Base-by-base conservation (phyloP, 2,888 invertebrate genomes). In the Stegana nigrithorax region DNA sequence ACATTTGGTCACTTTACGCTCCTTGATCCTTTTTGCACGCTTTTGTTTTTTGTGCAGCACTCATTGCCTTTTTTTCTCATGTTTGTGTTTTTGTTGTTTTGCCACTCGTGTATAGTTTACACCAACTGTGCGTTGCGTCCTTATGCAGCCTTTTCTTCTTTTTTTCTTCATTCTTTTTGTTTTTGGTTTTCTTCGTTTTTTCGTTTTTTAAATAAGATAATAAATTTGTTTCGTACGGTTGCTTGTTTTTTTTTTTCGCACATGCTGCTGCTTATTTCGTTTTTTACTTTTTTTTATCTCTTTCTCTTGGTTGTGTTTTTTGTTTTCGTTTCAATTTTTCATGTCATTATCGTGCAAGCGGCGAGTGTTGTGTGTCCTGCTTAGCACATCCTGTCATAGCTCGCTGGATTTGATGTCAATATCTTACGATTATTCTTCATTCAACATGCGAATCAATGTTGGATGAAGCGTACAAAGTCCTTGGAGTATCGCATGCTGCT, bases 51-150 rank as follows among this genome's bases (percentile, higher is more conserved):
- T 8, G 27, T 21, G 21, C n/a, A 32, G 19, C 5, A 10, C 6
- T 27, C 36, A 2, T 44, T 23, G 26, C 12, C 29, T 8, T 29
- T 51, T 14, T 26, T 27, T 26, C 39, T 51, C 4, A 7, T 51
- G 27, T 25, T 42, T 44, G 36, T 29, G 58, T 21, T 29, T 7
- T 25, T 21, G 21, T 26, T 27, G 29, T 23, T 51, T 8, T 44
- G 39, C 47, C 50, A 26, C 17, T 27, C 51, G 21, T 23, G 36
- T 55, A 50, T 57, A 64, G 60, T 62, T 64, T 26, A 51, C 45
- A 36, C 55, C 69, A 69, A 69, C 69, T 69, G 69, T 60, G 42
- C 50, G 64, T 56, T 66, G 32, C 32, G 32, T 17, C 44, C 17
- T 42, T n/a, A n/a, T n/a, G n/a, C n/a, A n/a, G n/a, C n/a, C n/a